Percentiles rank a stretch among this genome's conserved stretches.
Evolutionary conservation across 1,140 invertebrate genomes (phyloP).

Genomic region (Pomacea maculata): DNA sequence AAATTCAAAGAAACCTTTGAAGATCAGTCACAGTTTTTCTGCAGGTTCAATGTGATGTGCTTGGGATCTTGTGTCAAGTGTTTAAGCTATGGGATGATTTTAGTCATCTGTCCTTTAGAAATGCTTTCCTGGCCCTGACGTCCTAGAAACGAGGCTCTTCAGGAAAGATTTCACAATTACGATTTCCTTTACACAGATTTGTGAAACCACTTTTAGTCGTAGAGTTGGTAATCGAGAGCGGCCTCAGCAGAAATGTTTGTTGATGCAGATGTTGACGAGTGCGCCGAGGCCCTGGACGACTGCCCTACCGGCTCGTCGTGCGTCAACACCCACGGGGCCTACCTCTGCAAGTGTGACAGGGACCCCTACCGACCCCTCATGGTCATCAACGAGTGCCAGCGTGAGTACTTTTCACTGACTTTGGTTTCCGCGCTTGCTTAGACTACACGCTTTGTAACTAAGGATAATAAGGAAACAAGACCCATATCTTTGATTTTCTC

Average conservation of each 20-base stretch:
- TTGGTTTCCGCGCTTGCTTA: no score
- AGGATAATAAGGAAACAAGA: no score
- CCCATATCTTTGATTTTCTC: no score
- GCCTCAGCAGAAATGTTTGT: no score
- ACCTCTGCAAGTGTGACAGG: conserved; percentile 3
- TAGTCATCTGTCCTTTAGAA: neutral
- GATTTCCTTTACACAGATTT: neutral
- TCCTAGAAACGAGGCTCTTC: neutral
- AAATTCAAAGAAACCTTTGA: no score
- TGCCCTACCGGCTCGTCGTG: neutral
- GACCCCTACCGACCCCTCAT: neutral
- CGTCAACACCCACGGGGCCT: conserved; percentile 13
- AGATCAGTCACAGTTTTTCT: no score
- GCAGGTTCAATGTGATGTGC: no score
- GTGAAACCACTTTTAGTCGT: neutral
- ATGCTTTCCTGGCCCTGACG: neutral
- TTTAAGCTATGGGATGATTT: neutral
- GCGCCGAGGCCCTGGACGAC: conserved; percentile 12
- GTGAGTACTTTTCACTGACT: neutral
- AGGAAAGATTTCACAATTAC: neutral
- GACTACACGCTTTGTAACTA: no score
- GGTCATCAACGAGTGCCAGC: conserved; percentile 11
- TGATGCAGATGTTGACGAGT: conserved; percentile 19
- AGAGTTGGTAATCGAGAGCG: neutral
- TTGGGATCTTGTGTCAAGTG: no score